Conservation (phyloP, 2,113 vertebrate genomes). For the Oreochromis tanganicae region DNA sequence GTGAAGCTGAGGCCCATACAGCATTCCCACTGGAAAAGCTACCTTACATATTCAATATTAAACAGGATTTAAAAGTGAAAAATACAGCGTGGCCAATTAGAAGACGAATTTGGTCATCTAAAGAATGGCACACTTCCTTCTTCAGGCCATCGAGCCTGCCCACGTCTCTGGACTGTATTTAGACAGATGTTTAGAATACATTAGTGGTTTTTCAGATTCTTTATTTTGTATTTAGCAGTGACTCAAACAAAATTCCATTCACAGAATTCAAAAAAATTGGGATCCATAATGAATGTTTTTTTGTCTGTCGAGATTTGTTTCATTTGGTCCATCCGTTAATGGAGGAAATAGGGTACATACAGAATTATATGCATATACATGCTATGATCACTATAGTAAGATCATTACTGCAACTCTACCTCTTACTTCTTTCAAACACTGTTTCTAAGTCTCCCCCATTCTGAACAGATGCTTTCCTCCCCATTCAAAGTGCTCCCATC, state of each 20-base stretch:
- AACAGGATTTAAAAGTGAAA: not conserved
- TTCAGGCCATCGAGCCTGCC: not conserved
- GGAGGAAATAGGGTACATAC: not conserved
- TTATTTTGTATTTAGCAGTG: too few species aligned
- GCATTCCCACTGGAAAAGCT: not conserved
- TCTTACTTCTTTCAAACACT: conserved; percentile 9
- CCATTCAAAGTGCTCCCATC: conserved; percentile 20
- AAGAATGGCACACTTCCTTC: not conserved
- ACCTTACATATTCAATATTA: not conserved
- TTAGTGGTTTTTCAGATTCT: too few species aligned
- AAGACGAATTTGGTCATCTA: not conserved
- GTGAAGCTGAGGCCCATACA: not conserved
- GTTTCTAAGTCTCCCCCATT: conserved; percentile 31
- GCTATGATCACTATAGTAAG: not conserved
- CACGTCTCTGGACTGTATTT: conserved; percentile 17
- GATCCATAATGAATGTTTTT: not conserved
- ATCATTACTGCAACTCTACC: not conserved
- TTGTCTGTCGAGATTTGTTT: not conserved
- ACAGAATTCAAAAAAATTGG: not conserved
- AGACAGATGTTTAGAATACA: not conserved
- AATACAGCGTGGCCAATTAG: not conserved
- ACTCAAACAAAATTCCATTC: not conserved
- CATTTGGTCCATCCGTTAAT: not conserved
- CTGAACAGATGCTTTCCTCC: conserved; percentile 33
- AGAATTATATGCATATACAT: not conserved